Conservation (phyloP, 37 sponge, comb jelly and placozoan species). For the Cladorhizidae sp. region DNA sequence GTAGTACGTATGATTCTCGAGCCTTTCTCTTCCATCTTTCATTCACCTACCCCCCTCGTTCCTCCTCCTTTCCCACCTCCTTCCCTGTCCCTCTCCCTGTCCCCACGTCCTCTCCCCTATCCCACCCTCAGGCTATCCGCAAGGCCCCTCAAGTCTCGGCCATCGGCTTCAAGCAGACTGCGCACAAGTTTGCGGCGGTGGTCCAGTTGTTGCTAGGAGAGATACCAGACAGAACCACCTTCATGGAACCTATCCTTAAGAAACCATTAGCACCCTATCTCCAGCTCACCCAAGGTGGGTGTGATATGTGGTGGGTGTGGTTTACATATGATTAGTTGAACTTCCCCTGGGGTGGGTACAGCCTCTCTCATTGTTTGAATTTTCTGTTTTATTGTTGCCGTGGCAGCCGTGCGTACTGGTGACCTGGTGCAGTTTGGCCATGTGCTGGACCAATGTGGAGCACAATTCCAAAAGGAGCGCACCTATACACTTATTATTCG, state of each 20-base stretch:
- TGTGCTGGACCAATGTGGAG: conserved; percentile 62
- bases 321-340: too few species aligned
- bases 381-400: neutral
- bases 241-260: conserved; percentile 83
- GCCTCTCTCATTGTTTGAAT: neutral
- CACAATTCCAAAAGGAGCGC: conserved; percentile 80
- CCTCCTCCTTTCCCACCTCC: too few species aligned
- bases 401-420: conserved; percentile 84
- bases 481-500: conserved; percentile 92
- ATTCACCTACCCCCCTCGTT: too few species aligned
- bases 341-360: neutral
- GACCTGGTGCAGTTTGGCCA: conserved; percentile 83
- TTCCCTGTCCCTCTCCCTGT: neutral
- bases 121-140: conserved; percentile 76
- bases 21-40: too few species aligned
- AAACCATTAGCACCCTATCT: conserved; percentile 90
- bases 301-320: neutral
- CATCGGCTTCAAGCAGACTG: conserved; percentile 95
- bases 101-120: conserved; percentile 1
- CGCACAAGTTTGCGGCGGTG: conserved; percentile 85
- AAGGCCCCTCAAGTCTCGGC: conserved; percentile 97
- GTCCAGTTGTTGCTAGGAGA: conserved; percentile 96
- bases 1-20: too few species aligned
- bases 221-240: conserved; percentile 90
- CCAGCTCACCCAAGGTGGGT: conserved; percentile 83